Evolutionary conservation across 2,888 invertebrate species (phyloP).

Genomic region (Ernsta delagoae): DNA sequence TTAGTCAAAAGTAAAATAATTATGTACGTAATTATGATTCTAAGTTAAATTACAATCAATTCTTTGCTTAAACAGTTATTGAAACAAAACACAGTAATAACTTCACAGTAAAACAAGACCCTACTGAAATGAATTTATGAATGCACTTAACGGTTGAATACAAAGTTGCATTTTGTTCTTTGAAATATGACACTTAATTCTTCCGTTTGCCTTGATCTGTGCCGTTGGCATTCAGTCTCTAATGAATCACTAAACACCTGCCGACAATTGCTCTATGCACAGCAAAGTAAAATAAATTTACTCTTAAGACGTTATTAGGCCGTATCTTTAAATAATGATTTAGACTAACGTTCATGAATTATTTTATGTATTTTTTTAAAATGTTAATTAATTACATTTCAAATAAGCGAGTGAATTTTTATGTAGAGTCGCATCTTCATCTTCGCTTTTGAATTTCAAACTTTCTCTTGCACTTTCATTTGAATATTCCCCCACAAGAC

Average conservation of each 20-base stretch:
- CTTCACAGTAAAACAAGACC: background rate
- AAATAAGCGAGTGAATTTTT: constrained; percentile 4
- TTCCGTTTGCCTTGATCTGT: constrained; percentile 30
- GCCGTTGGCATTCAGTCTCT: constrained; percentile 26
- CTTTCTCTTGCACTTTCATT: constrained; percentile 56
- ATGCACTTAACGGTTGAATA: constrained; percentile 15
- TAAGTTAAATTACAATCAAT: background rate
- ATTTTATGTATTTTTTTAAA: too few species aligned
- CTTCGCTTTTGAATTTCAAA: constrained; percentile 63
- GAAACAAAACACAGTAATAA: background rate
- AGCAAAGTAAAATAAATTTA: constrained; percentile 3
- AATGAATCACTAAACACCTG: constrained; percentile 25
- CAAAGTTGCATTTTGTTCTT: constrained; percentile 26
- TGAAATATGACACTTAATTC: constrained; percentile 31
- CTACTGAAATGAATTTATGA: constrained; percentile 8
- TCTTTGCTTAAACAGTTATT: background rate
- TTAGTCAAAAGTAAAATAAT: background rate
- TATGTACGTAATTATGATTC: background rate
- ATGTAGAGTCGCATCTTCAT: constrained; percentile 11
- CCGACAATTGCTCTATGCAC: constrained; percentile 11
- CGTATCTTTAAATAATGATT: too few species aligned
- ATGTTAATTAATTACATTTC: too few species aligned
- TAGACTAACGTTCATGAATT: too few species aligned
- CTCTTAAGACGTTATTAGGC: background rate
- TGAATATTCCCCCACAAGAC: constrained; percentile 27